Evolutionary conservation across 1,140 invertebrate genomes (phyloP), one percentile per base, ranked within the genome.

Genomic region (Drosophila bifasciata): DNA sequence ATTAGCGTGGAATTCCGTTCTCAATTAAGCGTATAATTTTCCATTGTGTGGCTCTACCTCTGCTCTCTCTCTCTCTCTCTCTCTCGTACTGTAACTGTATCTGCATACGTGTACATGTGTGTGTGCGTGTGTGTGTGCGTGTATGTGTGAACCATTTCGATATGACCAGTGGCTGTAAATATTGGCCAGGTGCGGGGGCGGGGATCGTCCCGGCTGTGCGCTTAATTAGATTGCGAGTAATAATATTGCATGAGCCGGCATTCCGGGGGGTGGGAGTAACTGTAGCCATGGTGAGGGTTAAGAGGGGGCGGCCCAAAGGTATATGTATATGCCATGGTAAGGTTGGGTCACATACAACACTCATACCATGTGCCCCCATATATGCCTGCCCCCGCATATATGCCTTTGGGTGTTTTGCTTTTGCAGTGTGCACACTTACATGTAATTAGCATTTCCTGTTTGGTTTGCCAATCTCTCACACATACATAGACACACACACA

Each of bases 211-310:
- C 79, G 46, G 32, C 57, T 43, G 48, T 74, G 81, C 64, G 73
- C 73, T 80, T 86, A 86, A 86, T 86, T 86, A 86, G 81, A 86
- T 86, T 86, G 77, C 63, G 43, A 60, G 73, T 78, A 86, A 85
- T 81, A 85, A 88, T 88, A 80, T 85, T 88, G 73, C 67, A 74
- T 64, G 71, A 71, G 45, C 67, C 25, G 61, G 43, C 64, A 44
- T 25, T 71, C 23, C n/a, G n/a, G n/a, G n/a, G 59, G 59, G 40
- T 59, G 19, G 19, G 3, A 21, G n/a, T n/a, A 48, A 32, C 59
- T 63, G 32, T 64, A 28, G 43, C 32, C 9, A 1, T 59, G 36
- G 56, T 11, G 45, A 8, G 21, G 15, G 55, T 28, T 2, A 44
- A 16, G n/a, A 5, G 25, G 28, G 7, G 50, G 7, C 7, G 40